Evolutionary conservation across 2,797 vertebrate species (phyloP), one percentile per base, ranked within the genome.

Genomic region (Pelochelys cantorii): DNA sequence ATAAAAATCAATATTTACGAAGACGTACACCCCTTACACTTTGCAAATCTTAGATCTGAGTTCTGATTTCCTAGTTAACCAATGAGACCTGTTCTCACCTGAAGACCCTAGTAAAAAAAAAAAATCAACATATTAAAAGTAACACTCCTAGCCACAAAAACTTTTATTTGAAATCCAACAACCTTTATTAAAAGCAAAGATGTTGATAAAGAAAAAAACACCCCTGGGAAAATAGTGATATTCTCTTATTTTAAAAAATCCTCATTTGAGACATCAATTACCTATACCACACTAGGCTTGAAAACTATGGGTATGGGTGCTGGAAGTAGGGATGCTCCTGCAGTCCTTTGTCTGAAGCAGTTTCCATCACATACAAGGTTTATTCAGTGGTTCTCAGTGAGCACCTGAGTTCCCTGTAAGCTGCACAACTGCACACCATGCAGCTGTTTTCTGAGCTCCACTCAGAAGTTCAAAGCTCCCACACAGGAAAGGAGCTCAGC

Each of bases 81-180:
- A 94, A 85, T 78, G 88, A 96, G 94, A 97, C 97, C 81, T 96
- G 88, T 85, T 97, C 95, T 97, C 96, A 96, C 97, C 96, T 96
- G 93, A 80, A 92, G 96, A 97, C 62, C 68, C 87, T 92, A 80
- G 81, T 78, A 88, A 62, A 91, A 84, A 97, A 91, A 84, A 97
- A 29, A 94, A 60, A 95, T 96, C 75, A 95, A 94, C 91, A 96
- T 90, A 97, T 95, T 95, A 97, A 97, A 97, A 97, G 95, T 85
- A 95, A 78, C 85, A 97, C 85, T 91, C 84, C 94, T 93, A 95
- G 90, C 57, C 53, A 91, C 59, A 29, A 84, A 42, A 93, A 88
- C 42, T 89, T 95, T 87, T 81, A 52, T 93, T 90, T 95, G 65
- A 95, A 95, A 96, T 85, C 90, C 96, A 97, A 93, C 27, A 86